These are phyloP conservation scores for Xylocampa areola DNA, from an alignment of 2,888 invertebrate species.

Conservation along the genomic window DNA sequence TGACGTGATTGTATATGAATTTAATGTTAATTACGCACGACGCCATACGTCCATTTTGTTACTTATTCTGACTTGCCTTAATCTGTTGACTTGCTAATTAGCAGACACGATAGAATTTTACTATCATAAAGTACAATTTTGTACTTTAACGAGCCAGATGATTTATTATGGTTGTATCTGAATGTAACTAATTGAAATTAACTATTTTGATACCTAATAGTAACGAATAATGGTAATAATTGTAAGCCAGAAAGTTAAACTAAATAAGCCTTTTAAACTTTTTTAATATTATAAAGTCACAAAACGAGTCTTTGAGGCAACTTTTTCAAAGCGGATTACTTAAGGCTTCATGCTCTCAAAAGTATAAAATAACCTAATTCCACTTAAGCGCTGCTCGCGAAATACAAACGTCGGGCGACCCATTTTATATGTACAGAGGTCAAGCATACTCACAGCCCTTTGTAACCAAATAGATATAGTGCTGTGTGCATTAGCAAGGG, in stretches of 20 bases:
- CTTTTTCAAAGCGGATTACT: slow-evolving; percentile 48
- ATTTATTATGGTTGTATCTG: no score
- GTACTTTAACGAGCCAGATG: no score
- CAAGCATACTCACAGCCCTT: slow-evolving; percentile 81
- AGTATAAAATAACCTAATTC: slow-evolving; percentile 56
- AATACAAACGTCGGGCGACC: slow-evolving; percentile 48
- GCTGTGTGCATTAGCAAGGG: slow-evolving; percentile 84
- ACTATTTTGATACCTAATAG: slow-evolving; percentile 6
- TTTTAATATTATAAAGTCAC: slow-evolving; percentile 28
- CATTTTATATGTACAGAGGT: slow-evolving; percentile 74
- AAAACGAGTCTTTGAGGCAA: slow-evolving; percentile 32
- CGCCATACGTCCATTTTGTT: not conserved
- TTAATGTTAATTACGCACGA: slow-evolving; percentile 41
- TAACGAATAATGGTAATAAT: slow-evolving; percentile 2
- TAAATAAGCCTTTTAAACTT: slow-evolving; percentile 39
- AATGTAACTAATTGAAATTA: no score
- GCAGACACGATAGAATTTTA: no score
- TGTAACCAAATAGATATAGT: slow-evolving; percentile 84
- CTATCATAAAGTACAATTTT: no score
- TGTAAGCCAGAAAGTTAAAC: slow-evolving; percentile 4
- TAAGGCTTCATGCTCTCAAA: slow-evolving; percentile 53
- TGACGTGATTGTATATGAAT: slow-evolving; percentile 36
- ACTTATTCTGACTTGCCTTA: no score
- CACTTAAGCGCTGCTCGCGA: slow-evolving; percentile 44
- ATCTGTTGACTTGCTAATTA: no score